Percentiles rank a stretch among this genome's conserved stretches.
Conservation (phyloP, 2,888 invertebrate genomes). For the Athalia circularis region DNA sequence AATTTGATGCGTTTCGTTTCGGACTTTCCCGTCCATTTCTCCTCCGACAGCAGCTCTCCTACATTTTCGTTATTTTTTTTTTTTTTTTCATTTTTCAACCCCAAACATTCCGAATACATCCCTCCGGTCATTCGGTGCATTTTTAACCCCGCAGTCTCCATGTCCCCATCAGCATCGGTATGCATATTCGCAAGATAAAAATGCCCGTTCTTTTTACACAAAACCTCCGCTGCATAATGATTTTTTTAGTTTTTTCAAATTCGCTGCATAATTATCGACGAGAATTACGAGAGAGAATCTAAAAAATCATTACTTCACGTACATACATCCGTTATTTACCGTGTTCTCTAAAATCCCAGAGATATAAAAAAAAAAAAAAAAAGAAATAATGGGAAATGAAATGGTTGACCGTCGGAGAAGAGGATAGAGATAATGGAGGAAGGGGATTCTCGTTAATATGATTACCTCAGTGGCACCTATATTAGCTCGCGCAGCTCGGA, state of each 20-base stretch:
- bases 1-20: conserved; percentile 44
- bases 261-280: no score
- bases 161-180: no score
- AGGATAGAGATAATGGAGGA: neutral
- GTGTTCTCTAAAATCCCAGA: no score
- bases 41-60: neutral
- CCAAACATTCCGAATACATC: conserved; percentile 8
- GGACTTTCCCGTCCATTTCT: conserved; percentile 33
- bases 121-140: conserved; percentile 5
- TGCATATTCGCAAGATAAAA: no score
- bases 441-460: conserved; percentile 34
- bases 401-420: neutral
- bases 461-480: conserved; percentile 41
- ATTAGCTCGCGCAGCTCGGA: conserved; percentile 7
- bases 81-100: conserved; percentile 11
- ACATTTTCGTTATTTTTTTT: neutral
- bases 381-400: neutral
- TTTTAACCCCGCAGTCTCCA: neutral
- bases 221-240: no score
- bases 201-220: no score
- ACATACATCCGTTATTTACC: no score
- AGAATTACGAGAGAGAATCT: no score
- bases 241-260: no score
- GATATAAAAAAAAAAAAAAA: neutral
- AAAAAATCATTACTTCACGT: no score